Conservation (phyloP, 2,113 vertebrate species). For the Dipodomys spectabilis region DNA sequence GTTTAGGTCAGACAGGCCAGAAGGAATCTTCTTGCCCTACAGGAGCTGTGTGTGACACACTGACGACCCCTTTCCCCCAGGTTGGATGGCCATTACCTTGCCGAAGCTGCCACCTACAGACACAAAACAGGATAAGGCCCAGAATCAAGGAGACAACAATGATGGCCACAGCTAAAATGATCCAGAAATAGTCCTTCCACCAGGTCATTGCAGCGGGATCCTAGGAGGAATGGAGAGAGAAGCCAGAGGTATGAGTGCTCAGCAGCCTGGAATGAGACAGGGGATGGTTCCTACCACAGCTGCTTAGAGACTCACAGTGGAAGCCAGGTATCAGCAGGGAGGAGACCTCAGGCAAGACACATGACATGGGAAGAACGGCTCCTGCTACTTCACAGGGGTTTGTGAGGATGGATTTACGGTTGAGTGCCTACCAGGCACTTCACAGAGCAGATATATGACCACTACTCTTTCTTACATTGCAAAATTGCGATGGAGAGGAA, state of each 20-base stretch:
- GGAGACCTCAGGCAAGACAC: not conserved
- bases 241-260: not conserved
- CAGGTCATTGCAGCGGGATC: slow-evolving; percentile 42
- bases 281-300: not conserved
- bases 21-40: not conserved
- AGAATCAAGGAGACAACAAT: slow-evolving; percentile 52
- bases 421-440: not conserved
- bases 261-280: too few relatives aligned
- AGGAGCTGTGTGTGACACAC: not conserved
- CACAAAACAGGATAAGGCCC: slow-evolving; percentile 61
- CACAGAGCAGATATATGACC: not conserved
- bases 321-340: not conserved
- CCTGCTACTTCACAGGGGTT: not conserved
- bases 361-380: not conserved
- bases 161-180: slow-evolving; percentile 71
- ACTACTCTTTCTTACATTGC: not conserved
- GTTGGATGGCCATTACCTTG: slow-evolving; percentile 57
- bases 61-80: not conserved
- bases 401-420: not conserved
- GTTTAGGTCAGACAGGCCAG: not conserved
- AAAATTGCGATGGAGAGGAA: not conserved
- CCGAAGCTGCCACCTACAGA: slow-evolving; percentile 56
- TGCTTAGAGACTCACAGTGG: not conserved
- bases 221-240: slow-evolving; percentile 44
- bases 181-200: slow-evolving; percentile 72